Evolutionary conservation across 2,797 vertebrate genomes (phyloP).

Genomic region (Gallinago solitaria): DNA sequence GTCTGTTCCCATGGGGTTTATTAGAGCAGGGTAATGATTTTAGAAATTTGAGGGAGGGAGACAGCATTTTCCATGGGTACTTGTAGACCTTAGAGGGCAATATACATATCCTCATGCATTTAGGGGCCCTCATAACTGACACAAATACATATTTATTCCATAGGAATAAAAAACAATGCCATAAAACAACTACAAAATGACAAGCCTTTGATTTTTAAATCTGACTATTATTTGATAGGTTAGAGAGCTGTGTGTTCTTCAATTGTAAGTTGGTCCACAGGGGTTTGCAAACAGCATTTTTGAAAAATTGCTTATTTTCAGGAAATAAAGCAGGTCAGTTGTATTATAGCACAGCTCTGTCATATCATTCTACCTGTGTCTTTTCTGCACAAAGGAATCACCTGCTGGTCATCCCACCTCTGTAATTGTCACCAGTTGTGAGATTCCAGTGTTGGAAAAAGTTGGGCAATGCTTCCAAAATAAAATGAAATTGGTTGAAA

Average conservation of each 20-base stretch:
- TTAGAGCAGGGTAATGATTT: neutral
- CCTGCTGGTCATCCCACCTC: neutral
- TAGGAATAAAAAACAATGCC: neutral
- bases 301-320: slow-evolving; percentile 1
- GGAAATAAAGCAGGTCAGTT: neutral
- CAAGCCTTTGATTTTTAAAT: neutral
- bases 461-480: neutral
- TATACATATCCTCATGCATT: neutral
- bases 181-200: neutral
- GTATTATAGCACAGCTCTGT: neutral
- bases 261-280: neutral
- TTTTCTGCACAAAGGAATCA: neutral
- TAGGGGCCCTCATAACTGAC: neutral
- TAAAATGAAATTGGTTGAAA: neutral
- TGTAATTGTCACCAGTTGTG: neutral
- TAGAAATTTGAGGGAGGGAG: neutral
- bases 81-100: neutral
- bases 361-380: neutral
- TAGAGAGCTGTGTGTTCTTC: neutral
- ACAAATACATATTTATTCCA: neutral
- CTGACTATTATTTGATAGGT: neutral
- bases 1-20: neutral
- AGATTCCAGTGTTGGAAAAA: neutral
- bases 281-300: neutral
- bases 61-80: neutral